Evolutionary conservation across 1,140 invertebrate species (phyloP).

Genomic region (Drosophila biarmipes): DNA sequence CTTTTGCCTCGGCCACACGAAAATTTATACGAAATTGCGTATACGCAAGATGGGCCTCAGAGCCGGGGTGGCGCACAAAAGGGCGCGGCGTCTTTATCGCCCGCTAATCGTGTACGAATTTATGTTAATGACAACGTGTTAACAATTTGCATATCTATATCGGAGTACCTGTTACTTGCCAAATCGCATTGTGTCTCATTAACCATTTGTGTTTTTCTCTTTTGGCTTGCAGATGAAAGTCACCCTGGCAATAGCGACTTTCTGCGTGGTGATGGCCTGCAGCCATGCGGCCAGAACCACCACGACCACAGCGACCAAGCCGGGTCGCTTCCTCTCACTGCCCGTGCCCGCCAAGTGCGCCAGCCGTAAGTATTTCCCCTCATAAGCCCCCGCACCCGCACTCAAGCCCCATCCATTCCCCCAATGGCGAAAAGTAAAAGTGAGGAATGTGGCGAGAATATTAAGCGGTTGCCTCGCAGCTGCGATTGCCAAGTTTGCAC

Average conservation of each 20-base stretch:
- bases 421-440: slow-evolving; percentile 71
- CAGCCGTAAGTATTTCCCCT: slow-evolving; percentile 88
- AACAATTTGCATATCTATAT: slow-evolving; percentile 57
- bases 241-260: slow-evolving; percentile 83
- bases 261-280: slow-evolving; percentile 80
- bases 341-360: slow-evolving; percentile 92
- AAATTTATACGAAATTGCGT: slow-evolving; percentile 73
- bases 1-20: slow-evolving; percentile 46
- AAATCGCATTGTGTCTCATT: slow-evolving; percentile 17
- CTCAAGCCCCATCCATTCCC: background rate
- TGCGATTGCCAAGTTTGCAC: slow-evolving; percentile 71
- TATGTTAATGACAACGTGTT: slow-evolving; percentile 62
- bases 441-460: slow-evolving; percentile 58
- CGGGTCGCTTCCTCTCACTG: slow-evolving; percentile 91
- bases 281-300: slow-evolving; percentile 79
- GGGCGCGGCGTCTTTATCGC: slow-evolving; percentile 49
- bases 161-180: slow-evolving; percentile 22
- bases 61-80: slow-evolving; percentile 31
- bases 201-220: slow-evolving; percentile 9
- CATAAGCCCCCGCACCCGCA: background rate
- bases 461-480: slow-evolving; percentile 32
- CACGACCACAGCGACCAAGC: slow-evolving; percentile 83
- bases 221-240: slow-evolving; percentile 79
- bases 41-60: slow-evolving; percentile 47
- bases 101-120: slow-evolving; percentile 61